Evolutionary conservation across 2,888 invertebrate species (phyloP).

Genomic region (Drosophila fulvimacula): DNA sequence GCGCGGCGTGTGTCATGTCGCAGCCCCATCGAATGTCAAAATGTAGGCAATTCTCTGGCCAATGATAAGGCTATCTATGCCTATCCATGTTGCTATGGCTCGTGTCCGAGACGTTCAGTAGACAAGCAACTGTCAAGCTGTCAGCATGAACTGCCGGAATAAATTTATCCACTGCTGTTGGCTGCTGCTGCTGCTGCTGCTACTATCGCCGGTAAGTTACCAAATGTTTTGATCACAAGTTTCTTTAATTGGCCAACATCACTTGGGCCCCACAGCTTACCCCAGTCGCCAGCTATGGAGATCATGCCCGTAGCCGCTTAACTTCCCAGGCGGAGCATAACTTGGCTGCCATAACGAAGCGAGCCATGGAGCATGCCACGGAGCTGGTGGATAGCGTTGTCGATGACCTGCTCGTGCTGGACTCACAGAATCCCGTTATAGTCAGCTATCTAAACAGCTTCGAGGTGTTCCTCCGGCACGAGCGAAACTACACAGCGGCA

Average conservation of each 20-base stretch:
- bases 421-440: conserved; percentile 55
- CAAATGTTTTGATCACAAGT: not conserved
- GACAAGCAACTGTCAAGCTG: conserved; percentile 39
- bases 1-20: conserved; percentile 40
- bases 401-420: conserved; percentile 60
- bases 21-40: conserved; percentile 28
- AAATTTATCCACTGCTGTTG: conserved; percentile 7
- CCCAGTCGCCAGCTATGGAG: conserved; percentile 41
- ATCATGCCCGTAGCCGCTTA: conserved; percentile 48
- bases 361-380: conserved; percentile 52
- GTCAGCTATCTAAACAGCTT: conserved; percentile 48
- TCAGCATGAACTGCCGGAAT: conserved; percentile 32
- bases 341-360: conserved; percentile 43
- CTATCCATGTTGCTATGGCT: conserved; percentile 3
- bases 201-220: conserved; percentile 45
- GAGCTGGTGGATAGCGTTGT: conserved; percentile 60
- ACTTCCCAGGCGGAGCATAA: conserved; percentile 57
- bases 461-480: conserved; percentile 42
- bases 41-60: conserved; percentile 24
- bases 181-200: conserved; percentile 13
- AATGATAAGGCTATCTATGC: conserved; percentile 53
- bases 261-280: not conserved
- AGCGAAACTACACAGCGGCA: conserved; percentile 43
- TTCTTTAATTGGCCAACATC: not conserved
- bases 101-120: conserved; percentile 37